These are phyloP conservation scores for Amazonetta brasiliensis DNA, from an alignment of 2,797 vertebrate genomes.

Conservation along the genomic window DNA sequence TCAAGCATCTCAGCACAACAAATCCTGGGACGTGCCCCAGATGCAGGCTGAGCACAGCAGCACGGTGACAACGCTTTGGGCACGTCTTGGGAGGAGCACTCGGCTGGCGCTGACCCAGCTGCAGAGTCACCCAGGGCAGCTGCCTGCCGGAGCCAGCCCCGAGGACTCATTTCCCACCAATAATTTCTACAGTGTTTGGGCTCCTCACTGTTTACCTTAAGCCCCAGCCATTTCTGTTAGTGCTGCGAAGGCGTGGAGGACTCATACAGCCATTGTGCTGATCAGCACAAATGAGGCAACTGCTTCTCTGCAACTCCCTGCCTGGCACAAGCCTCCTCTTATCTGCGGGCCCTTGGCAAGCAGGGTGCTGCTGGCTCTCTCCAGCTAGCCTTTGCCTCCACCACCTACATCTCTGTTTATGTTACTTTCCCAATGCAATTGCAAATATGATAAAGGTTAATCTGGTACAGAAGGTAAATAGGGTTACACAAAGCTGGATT, in stretches of 20 bases:
- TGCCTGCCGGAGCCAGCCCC: neutral
- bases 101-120: neutral
- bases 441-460: conserved; percentile 74
- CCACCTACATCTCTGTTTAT: conserved; percentile 68
- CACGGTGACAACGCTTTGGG: neutral
- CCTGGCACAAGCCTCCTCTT: conserved; percentile 48
- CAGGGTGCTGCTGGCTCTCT: conserved; percentile 14
- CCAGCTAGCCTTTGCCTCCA: conserved; percentile 60
- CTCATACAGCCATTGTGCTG: neutral
- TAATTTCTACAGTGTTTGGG: neutral
- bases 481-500: conserved; percentile 71
- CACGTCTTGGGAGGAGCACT: neutral
- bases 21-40: neutral
- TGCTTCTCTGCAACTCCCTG: neutral
- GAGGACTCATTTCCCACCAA: neutral
- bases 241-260: neutral
- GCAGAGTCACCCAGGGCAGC: neutral
- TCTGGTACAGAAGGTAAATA: conserved; percentile 64
- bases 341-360: conserved; percentile 43
- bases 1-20: neutral
- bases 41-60: fast-evolving
- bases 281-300: neutral
- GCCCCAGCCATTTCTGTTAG: neutral
- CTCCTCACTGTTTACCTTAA: neutral
- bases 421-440: conserved; percentile 67